Conservation (phyloP, 2,888 invertebrate species). For the Leistus spinibarbis region DNA sequence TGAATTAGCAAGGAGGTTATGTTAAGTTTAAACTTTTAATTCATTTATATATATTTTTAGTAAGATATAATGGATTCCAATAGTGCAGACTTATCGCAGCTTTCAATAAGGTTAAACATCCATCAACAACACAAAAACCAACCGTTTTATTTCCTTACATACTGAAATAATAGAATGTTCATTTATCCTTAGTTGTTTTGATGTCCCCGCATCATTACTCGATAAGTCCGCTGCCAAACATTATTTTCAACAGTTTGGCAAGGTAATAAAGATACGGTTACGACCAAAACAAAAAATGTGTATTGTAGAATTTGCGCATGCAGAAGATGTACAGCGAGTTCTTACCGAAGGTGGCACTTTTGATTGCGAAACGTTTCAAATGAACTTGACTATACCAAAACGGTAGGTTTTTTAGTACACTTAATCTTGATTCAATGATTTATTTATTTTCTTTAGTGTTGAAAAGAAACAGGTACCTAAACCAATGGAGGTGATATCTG, state of each 20-base stretch:
- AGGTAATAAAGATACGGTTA: conserved; percentile 68
- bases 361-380: conserved; percentile 67
- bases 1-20: too few species aligned
- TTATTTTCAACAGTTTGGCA: conserved; percentile 76
- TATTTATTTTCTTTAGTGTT: conserved; percentile 7
- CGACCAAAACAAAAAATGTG: conserved; percentile 69
- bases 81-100: background rate
- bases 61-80: background rate
- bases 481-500: conserved; percentile 51
- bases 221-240: conserved; percentile 66
- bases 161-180: background rate
- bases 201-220: conserved; percentile 69
- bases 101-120: conserved; percentile 22
- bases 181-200: conserved; percentile 60
- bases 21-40: too few species aligned
- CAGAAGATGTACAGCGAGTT: conserved; percentile 65
- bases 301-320: conserved; percentile 71
- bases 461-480: conserved; percentile 40
- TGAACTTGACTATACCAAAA: conserved; percentile 62
- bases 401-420: conserved; percentile 48
- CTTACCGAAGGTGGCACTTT: conserved; percentile 66
- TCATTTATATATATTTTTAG: background rate
- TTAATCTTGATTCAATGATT: background rate
- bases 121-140: background rate
- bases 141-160: background rate